Conservation (phyloP, 2,113 vertebrate genomes). For the Hyaena hyaena region DNA sequence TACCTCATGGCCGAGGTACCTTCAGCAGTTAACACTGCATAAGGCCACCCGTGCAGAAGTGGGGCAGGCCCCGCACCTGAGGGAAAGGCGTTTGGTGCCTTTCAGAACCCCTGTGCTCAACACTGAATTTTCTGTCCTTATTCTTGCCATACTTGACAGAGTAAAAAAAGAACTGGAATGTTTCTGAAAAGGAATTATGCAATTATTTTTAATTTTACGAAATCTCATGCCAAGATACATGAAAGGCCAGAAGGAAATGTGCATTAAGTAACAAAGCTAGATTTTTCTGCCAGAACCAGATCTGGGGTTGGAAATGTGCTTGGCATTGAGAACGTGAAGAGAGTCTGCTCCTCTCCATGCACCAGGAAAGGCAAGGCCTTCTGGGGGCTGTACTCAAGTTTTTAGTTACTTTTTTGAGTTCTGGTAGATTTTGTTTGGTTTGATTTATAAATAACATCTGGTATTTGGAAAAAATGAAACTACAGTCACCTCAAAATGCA, state of each 20-base stretch:
- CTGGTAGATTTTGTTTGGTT: neutral
- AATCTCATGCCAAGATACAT: neutral
- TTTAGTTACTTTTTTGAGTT: neutral
- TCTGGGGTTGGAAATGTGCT: neutral
- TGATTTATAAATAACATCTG: neutral
- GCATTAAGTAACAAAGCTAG: conserved; percentile 6
- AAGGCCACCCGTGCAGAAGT: accelerated
- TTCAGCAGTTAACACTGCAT: neutral
- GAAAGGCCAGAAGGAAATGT: neutral
- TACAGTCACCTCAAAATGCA: neutral
- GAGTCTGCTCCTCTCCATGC: neutral
- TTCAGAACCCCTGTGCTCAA: neutral
- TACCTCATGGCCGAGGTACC: accelerated
- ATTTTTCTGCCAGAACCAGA: neutral
- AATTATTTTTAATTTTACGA: neutral
- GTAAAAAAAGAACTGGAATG: neutral
- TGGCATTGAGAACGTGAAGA: neutral
- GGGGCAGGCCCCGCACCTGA: accelerated
- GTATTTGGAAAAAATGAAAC: conserved; percentile 17
- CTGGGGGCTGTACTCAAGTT: neutral
- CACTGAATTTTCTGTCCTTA: neutral
- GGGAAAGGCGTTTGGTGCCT: neutral
- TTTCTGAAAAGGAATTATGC: conserved; percentile 38
- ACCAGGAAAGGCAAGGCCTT: neutral
- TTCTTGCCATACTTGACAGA: neutral